These are phyloP conservation scores for Pseudorectes ferrugineus DNA, from an alignment of 2,113 vertebrate species.

Conservation along the genomic window DNA sequence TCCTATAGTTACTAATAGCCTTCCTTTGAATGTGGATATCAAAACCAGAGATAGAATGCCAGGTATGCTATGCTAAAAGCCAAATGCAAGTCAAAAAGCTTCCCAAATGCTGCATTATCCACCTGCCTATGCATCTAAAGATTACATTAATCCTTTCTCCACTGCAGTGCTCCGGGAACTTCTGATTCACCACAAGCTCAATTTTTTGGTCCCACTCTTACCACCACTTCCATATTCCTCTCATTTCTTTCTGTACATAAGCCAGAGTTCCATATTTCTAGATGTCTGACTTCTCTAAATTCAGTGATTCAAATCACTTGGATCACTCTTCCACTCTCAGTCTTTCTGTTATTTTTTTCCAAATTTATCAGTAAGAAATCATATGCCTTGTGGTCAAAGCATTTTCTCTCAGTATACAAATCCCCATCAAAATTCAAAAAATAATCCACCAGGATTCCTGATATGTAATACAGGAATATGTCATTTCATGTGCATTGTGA, in stretches of 20 bases:
- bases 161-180: background rate
- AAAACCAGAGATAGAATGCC: background rate
- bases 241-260: background rate
- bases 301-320: background rate
- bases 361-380: background rate
- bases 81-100: background rate
- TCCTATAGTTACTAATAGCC: background rate
- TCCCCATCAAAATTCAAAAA: background rate
- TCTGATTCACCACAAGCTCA: background rate
- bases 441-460: background rate
- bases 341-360: background rate
- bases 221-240: background rate
- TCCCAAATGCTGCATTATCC: background rate
- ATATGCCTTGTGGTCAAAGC: background rate
- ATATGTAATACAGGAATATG: background rate
- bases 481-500: background rate
- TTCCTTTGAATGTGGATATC: background rate
- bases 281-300: background rate
- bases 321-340: background rate
- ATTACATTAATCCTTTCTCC: background rate
- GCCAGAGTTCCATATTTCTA: background rate
- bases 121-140: background rate
- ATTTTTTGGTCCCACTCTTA: background rate
- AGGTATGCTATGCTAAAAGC: background rate
- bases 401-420: background rate